Base-by-base conservation (phyloP, 1,140 invertebrate genomes). In the Trichogramma pretiosum region DNA sequence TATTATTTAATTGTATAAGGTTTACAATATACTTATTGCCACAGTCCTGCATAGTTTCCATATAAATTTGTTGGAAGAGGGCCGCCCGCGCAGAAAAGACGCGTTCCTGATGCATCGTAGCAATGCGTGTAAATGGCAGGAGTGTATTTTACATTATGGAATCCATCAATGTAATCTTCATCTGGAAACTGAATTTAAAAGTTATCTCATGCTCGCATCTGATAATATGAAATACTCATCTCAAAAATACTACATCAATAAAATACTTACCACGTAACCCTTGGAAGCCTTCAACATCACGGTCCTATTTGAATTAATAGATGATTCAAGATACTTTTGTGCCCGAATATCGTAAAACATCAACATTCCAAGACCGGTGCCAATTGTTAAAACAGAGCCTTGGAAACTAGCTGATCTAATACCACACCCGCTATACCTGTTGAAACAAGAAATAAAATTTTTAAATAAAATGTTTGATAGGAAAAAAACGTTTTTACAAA, bases 91-190 rank as follows among this genome's bases (percentile, higher is more conserved):
- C 91, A 85, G 74, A 98, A 97, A 5, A 98, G 72, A 48, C 90
- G 71, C 7, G 90, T 94, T 18, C 91, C 90, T 39, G 84, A 89
- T 53, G 81, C 79, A 70, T 98, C 93, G 65, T 95, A 96, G 66
- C 89, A 93, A 64, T 97, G 93, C 1, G 93, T 95, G 65, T 97
- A 98, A 60, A 96, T 92, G 13, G 93, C 92, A 35, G 92, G 89
- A 16, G 87, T 85, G 63, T 92, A 89, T 66, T 89, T 89, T 1
- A 85, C 80, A 56, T 88, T 85, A 70, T 87, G 84, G 57, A 85
- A 81, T 30, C 84, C 84, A 52, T 89, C 85, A 52, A 83, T 78
- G 36, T 72, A 77, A 56, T 90, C 86, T 62, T 90, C 87, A 59
- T 89, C 85, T 1, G 85, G 85, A 68, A 87, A 88, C 85, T 88